These are phyloP conservation scores for Apus apus DNA, from an alignment of 2,113 vertebrate genomes.

Conservation along the genomic window DNA sequence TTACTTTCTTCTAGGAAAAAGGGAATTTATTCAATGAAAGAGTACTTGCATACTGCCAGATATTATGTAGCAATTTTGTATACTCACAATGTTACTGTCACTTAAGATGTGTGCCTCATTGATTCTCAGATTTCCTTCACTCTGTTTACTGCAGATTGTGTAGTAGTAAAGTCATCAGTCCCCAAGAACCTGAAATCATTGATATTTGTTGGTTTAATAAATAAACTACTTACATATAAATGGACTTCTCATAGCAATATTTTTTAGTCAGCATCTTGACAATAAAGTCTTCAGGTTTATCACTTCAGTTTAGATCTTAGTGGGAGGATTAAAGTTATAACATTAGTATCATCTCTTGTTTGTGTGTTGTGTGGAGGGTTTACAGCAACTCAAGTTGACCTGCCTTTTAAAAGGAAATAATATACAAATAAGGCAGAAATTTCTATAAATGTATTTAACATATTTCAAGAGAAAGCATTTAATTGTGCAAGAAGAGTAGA, in stretches of 20 bases:
- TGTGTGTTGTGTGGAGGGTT: neutral
- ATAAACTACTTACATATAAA: neutral
- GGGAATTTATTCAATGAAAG: neutral
- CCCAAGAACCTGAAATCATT: neutral
- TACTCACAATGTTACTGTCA: neutral
- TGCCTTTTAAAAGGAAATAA: neutral
- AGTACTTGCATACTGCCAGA: neutral
- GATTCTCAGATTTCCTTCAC: neutral
- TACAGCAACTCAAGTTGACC: neutral
- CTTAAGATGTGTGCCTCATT: neutral
- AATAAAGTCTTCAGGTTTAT: neutral
- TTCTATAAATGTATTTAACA: neutral
- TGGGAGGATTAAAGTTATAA: neutral
- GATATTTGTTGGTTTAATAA: neutral
- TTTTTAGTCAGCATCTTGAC: neutral
- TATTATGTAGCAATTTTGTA: neutral
- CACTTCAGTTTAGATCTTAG: neutral
- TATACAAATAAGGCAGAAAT: neutral
- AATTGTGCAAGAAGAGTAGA: neutral
- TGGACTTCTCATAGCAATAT: neutral
- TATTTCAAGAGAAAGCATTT: neutral
- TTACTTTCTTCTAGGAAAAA: neutral
- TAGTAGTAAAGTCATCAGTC: neutral
- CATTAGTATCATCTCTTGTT: neutral
- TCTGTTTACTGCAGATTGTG: neutral